Base-by-base conservation (phyloP, 2,888 invertebrate species). In the Linnaemya vulpina region DNA sequence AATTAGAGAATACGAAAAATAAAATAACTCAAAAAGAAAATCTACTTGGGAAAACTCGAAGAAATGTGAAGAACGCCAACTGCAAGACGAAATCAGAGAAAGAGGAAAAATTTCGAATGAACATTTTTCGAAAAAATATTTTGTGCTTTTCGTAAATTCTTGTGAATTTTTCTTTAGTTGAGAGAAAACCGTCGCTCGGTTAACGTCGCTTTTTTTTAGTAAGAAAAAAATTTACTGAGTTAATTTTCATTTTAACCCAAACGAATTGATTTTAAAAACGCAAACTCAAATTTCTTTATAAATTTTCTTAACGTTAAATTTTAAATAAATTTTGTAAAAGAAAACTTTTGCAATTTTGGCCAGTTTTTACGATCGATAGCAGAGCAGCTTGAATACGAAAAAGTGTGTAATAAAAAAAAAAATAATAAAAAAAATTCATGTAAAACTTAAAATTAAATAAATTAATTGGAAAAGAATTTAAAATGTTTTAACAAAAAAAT, bases 131-230 rank as follows among this genome's bases (percentile, higher is more conserved):
- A 73, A 71, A 73, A 51, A 53, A 43, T 62, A 46, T 62, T 30
- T 43, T 75, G 65, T 78, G 58, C 43, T 65, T 83, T 73, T 74
- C 70, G 35, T 55, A 86, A 89, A 88, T 88, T 91, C 90, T 90
- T 89, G 87, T 87, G 88, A 89, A 88, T 90, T 91, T 77, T 90
- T 90, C 92, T 92, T 92, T 91, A 92, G 92, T 92, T 92, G 91
- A 92, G 92, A 92, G 91, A 92, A 92, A 90, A 91, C 91, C 92
- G 92, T 92, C 92, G 92, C 91, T 92, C 91, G 90, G 92, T 91
- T 90, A 91, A 92, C 92, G 91, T 92, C 91, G 90, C 89, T 88
- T 86, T 77, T 65, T 76, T 83, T 83, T 82, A 76, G 78, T 70
- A 83, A 84, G 83, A 86, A 86, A 43, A 85, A 86, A 88, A 87